Evolutionary conservation across 2,888 invertebrate species (phyloP), one percentile per base, ranked within the genome.

Genomic region (Resseliella maxima): DNA sequence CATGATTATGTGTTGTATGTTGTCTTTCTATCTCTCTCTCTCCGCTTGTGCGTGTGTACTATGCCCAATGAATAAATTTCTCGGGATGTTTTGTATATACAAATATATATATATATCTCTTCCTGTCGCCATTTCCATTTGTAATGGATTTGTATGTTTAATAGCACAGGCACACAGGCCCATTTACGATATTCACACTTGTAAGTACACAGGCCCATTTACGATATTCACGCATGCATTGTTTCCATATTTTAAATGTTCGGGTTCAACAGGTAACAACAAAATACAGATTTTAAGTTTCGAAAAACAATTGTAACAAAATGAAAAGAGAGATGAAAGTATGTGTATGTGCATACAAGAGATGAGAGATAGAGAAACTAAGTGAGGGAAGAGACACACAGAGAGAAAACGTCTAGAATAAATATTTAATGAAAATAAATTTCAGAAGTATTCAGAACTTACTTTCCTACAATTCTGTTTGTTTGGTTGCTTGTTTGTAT

Each of bases 361-460:
- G 6, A 18, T 18, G 18, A 18, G 18, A 50, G 46, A 50, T 8
- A 50, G 24, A 59, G 59, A 59, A 50, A n/a, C n/a, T n/a, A n/a
- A n/a, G n/a, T n/a, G n/a, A n/a, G n/a, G n/a, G 15, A 50, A 50
- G 50, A 15, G 21, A 21, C n/a, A 50, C 2, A 50, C 5, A 3
- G 8, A 50, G 46, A 2, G 18, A 50, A 64, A 24, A 81, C 35
- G 15, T 36, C 5, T 36, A 81, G 36, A 81, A 81, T 81, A 81
- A 81, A 81, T 36, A 81, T 81, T 81, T 81, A 81, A 81, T 81
- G 35, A 81, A 81, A 81, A 81, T 81, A 81, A 31, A 81, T 81
- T 36, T 81, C 59, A 59, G 59, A 59, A 72, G 72, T 72, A 72
- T 72, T 72, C 31, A 1, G 72, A 72, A 72, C 5, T 31, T 72